phyloP scores from a whole-genome alignment of 2,888 invertebrate species.

The Tetropium fuscum region DNA sequence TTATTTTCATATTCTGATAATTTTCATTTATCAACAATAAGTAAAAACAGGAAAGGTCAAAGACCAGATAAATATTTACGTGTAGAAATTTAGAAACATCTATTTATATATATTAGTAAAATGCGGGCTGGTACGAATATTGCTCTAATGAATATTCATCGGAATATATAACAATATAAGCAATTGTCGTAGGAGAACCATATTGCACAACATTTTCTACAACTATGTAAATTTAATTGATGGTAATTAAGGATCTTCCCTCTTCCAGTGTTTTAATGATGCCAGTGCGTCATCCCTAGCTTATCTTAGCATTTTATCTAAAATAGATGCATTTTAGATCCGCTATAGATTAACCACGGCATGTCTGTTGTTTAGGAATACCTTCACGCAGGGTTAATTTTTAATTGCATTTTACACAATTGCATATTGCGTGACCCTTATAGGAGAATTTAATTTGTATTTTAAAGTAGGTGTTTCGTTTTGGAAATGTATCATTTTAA shows the following conservation, averaged over 20 bases:
- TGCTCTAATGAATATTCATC: slow-evolving; percentile 36
- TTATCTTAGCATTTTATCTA: slow-evolving; percentile 61
- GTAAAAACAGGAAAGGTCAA: slow-evolving; percentile 14
- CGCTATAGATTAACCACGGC: slow-evolving; percentile 49
- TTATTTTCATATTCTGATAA: no score
- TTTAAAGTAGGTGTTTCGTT: slow-evolving; percentile 6
- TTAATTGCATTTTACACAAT: slow-evolving; percentile 28
- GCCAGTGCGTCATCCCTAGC: slow-evolving; percentile 48
- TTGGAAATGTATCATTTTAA: slow-evolving; percentile 4
- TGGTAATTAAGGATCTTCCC: slow-evolving; percentile 44
- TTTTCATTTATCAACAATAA: no score
- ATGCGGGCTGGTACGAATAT: slow-evolving; percentile 18
- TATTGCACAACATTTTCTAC: slow-evolving; percentile 54
- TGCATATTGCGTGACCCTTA: slow-evolving; percentile 28
- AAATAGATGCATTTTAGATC: slow-evolving; percentile 64
- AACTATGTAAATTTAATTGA: slow-evolving; percentile 50
- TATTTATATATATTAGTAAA: background rate
- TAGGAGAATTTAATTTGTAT: slow-evolving; percentile 23
- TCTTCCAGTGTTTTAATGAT: slow-evolving; percentile 38
- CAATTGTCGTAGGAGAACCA: slow-evolving; percentile 43
- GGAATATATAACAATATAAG: slow-evolving; percentile 30
- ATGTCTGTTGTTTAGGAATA: slow-evolving; percentile 32
- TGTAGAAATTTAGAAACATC: slow-evolving; percentile 21
- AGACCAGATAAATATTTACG: slow-evolving; percentile 9
- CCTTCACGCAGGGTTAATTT: slow-evolving; percentile 29